phyloP scores from a whole-genome alignment of 2,888 invertebrate genomes.

The Graphium colonna region DNA sequence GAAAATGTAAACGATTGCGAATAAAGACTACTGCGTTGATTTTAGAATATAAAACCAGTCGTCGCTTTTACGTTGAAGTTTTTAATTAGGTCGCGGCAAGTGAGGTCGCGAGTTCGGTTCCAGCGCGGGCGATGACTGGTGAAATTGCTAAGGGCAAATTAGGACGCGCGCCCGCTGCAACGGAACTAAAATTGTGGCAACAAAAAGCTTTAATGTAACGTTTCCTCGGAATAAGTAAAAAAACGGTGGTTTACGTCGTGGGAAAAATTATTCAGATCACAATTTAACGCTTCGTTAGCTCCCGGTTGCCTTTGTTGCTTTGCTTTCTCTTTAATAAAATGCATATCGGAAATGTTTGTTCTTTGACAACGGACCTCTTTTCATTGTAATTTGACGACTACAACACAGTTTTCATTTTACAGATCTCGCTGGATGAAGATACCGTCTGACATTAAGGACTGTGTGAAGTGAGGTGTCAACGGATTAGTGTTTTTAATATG shows the following conservation, averaged over 20 bases:
- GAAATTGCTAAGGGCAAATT: conserved; percentile 15
- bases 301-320: neutral
- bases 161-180: conserved; percentile 12
- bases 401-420: conserved; percentile 37
- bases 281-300: conserved; percentile 19
- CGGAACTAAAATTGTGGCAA: conserved; percentile 3
- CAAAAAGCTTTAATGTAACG: conserved; percentile 13
- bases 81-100: conserved; percentile 24
- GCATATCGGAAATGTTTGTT: neutral
- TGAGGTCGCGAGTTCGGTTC: conserved; percentile 25
- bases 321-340: conserved; percentile 10
- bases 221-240: conserved; percentile 13
- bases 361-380: neutral
- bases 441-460: conserved; percentile 23
- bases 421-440: conserved; percentile 46
- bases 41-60: neutral
- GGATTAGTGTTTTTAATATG: conserved; percentile 26
- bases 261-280: conserved; percentile 13
- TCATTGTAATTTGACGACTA: neutral
- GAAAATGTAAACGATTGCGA: conserved; percentile 7
- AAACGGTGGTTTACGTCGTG: conserved; percentile 9
- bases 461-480: conserved; percentile 25
- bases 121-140: conserved; percentile 23
- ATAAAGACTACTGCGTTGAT: conserved; percentile 6
- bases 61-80: neutral